Evolutionary conservation across 2,888 invertebrate species (phyloP).

Genomic region (Microctonus brassicae): DNA sequence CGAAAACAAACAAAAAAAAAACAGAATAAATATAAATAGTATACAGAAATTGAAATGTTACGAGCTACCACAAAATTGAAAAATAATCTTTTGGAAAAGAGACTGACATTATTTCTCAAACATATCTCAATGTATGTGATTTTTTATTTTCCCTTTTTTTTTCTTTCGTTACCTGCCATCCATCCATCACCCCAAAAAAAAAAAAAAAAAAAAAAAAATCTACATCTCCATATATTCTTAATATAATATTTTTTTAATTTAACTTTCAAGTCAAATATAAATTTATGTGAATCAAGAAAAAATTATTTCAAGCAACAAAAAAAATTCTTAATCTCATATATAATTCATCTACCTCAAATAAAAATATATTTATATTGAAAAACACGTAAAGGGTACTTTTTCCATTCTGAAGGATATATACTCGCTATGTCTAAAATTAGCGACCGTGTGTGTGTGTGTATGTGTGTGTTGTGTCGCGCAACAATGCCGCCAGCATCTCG

Average conservation of each 20-base stretch:
- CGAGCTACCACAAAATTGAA: slow-evolving; percentile 41
- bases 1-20: slow-evolving; percentile 2
- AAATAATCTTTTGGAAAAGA: slow-evolving; percentile 45
- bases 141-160: neutral
- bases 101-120: slow-evolving; percentile 50
- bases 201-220: too few species aligned
- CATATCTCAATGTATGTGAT: slow-evolving; percentile 44
- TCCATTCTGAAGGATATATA: slow-evolving; percentile 25
- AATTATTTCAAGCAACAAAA: neutral
- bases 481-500: slow-evolving; percentile 51
- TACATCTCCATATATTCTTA: slow-evolving; percentile 5
- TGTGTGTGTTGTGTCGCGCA: slow-evolving; percentile 50
- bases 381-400: slow-evolving; percentile 43
- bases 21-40: slow-evolving; percentile 11
- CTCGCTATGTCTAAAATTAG: slow-evolving; percentile 46
- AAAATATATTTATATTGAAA: slow-evolving; percentile 36
- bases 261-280: neutral
- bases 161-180: slow-evolving; percentile 46
- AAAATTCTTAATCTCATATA: neutral
- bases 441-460: too few species aligned
- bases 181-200: slow-evolving; percentile 37
- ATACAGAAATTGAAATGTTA: neutral
- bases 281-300: neutral
- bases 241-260: neutral
- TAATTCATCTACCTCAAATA: slow-evolving; percentile 4